A percentile compares a stretch with the other conserved stretches of the same genome.
phyloP scores from a whole-genome alignment of 2,113 vertebrate genomes.

The Neotragus moschatus region DNA sequence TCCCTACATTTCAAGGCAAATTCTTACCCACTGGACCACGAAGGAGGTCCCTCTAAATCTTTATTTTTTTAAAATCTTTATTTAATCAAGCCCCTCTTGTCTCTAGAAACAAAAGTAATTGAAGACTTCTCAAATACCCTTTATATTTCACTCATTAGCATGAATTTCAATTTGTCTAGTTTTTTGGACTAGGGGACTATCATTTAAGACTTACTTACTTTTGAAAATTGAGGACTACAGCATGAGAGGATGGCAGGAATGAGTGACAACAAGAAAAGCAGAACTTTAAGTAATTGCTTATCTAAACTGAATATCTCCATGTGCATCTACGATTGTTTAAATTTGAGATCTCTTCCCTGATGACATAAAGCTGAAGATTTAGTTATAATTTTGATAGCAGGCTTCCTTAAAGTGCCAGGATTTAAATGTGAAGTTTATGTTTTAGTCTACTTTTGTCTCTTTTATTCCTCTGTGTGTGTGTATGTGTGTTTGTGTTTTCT shows the following conservation, averaged over 20 bases:
- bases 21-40: not conserved
- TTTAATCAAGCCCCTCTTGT: not conserved
- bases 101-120: not conserved
- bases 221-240: not conserved
- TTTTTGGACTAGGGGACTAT: not conserved
- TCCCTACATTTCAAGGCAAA: not conserved
- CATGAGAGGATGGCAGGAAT: not conserved
- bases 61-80: not conserved
- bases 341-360: not conserved
- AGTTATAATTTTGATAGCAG: not conserved
- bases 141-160: not conserved
- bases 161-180: not conserved
- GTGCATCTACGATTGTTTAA: not conserved
- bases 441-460: conserved; percentile 25
- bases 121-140: not conserved
- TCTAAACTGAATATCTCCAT: not conserved
- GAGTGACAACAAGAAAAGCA: not conserved
- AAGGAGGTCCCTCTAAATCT: not conserved
- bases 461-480: not conserved
- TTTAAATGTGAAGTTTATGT: conserved; percentile 1
- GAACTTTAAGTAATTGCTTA: not conserved
- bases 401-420: not conserved
- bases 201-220: not conserved
- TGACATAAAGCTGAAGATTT: not conserved
- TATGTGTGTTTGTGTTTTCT: not conserved